Evolutionary conservation across 1,140 invertebrate species (phyloP).

Genomic region (Micrasema longulum): DNA sequence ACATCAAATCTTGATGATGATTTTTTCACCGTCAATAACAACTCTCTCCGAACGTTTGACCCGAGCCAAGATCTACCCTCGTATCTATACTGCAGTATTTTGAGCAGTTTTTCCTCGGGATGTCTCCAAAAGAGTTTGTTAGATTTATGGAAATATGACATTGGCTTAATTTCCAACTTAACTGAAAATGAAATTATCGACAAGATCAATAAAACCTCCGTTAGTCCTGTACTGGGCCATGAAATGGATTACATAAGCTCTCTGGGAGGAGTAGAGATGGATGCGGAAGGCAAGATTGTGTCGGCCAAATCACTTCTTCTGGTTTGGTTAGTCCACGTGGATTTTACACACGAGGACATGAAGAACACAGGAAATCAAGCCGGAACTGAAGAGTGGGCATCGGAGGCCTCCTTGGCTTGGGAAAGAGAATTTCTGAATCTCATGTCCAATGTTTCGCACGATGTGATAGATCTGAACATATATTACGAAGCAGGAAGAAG

Average conservation of each 20-base stretch:
- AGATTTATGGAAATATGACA: conserved; percentile 78
- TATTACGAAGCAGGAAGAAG: conserved; percentile 77
- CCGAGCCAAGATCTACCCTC: conserved; percentile 67
- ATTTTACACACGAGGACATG: conserved; percentile 75
- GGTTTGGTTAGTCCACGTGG: conserved; percentile 74
- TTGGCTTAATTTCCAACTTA: conserved; percentile 66
- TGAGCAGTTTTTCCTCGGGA: conserved; percentile 68
- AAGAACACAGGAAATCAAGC: conserved; percentile 75
- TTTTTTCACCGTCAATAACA: conserved; percentile 54
- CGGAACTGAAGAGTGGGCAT: conserved; percentile 80
- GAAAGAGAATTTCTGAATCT: conserved; percentile 72
- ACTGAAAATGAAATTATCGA: conserved; percentile 73
- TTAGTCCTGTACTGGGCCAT: conserved; percentile 75
- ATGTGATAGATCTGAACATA: conserved; percentile 61
- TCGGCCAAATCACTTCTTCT: conserved; percentile 73
- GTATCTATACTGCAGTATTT: conserved; percentile 70
- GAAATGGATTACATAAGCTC: conserved; percentile 73
- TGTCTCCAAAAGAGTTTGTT: conserved; percentile 76
- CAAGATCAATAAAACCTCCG: conserved; percentile 71
- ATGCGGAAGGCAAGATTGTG: conserved; percentile 73
- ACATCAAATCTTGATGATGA: conserved; percentile 45
- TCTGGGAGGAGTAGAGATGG: conserved; percentile 71
- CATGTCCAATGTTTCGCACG: conserved; percentile 61
- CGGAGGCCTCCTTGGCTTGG: conserved; percentile 73
- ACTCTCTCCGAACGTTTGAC: conserved; percentile 63